A percentile compares a stretch with the other conserved stretches of the same genome.
phyloP scores from a whole-genome alignment of 2,113 vertebrate species.

The Hystrix brachyura region DNA sequence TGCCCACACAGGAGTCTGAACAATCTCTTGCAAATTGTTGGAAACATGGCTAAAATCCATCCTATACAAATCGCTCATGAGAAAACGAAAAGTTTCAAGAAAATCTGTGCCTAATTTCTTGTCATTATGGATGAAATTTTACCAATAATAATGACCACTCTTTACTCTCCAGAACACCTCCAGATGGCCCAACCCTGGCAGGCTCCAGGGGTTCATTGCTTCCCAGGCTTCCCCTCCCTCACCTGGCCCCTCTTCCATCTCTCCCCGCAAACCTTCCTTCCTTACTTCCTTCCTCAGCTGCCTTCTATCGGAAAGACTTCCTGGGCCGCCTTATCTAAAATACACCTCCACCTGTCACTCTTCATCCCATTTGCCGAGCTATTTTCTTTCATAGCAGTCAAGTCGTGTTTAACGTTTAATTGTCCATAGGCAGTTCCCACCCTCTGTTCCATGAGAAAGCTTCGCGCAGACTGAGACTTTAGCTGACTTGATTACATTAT shows the following conservation, averaged over 20 bases:
- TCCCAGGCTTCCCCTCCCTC: not conserved
- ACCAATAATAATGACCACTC: not conserved
- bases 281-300: not conserved
- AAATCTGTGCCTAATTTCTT: not conserved
- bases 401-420: not conserved
- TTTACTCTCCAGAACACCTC: not conserved
- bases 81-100: constrained; percentile 20
- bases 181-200: not conserved
- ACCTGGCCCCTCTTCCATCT: not conserved
- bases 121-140: not conserved
- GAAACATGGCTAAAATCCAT: not conserved
- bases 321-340: not conserved
- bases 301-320: not conserved
- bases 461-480: not conserved
- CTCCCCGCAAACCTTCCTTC: not conserved
- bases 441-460: not conserved
- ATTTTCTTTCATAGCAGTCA: constrained; percentile 7
- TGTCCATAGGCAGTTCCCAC: not conserved
- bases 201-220: not conserved
- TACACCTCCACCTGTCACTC: not conserved
- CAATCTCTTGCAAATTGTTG: not conserved
- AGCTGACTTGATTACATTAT: not conserved
- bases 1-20: not conserved
- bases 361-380: not conserved
- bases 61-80: not conserved